Conservation (phyloP, 2,113 vertebrate genomes). For the Centropristis striata region DNA sequence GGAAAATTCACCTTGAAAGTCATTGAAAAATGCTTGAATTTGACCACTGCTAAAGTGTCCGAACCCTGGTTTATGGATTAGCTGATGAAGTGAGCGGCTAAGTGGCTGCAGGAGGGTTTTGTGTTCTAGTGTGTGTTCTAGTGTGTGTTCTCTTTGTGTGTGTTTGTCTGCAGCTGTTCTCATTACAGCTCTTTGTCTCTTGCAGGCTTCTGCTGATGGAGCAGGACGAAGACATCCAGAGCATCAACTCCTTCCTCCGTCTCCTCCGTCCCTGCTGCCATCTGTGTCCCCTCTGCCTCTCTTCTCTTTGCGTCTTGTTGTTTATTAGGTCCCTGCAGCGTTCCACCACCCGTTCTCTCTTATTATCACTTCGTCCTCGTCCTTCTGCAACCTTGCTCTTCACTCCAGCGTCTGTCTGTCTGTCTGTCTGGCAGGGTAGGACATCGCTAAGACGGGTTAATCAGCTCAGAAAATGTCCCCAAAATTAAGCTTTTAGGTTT, state of each 20-base stretch:
- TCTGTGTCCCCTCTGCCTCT: slow-evolving; percentile 41
- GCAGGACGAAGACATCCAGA: slow-evolving; percentile 65
- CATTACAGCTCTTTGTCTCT: slow-evolving; percentile 61
- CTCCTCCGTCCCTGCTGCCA: slow-evolving; percentile 60
- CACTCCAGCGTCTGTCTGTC: slow-evolving; percentile 19
- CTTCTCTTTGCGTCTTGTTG: slow-evolving; percentile 21
- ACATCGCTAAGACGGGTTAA: slow-evolving; percentile 35
- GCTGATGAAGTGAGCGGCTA: slow-evolving; percentile 32
- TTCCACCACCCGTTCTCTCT: slow-evolving; percentile 16
- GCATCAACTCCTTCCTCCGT: slow-evolving; percentile 54
- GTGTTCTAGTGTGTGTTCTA: slow-evolving; percentile 33
- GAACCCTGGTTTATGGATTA: slow-evolving; percentile 49
- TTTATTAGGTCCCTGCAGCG: slow-evolving; percentile 17
- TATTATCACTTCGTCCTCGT: slow-evolving; percentile 12
- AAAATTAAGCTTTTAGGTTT: slow-evolving; percentile 25
- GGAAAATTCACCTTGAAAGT: too few species aligned
- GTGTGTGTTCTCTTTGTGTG: slow-evolving; percentile 28
- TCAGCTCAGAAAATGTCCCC: slow-evolving; percentile 34
- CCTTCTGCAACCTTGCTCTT: slow-evolving; percentile 19
- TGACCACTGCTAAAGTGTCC: too few species aligned
- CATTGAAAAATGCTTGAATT: too few species aligned
- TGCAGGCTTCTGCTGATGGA: slow-evolving; percentile 86
- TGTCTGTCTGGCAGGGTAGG: slow-evolving; percentile 42
- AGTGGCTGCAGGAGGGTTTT: slow-evolving; percentile 76
- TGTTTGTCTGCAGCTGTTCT: slow-evolving; percentile 68